A percentile compares a stretch with the other conserved stretches of the same genome.
Conservation (phyloP, 2,888 invertebrate genomes). For the Meloe dianella region DNA sequence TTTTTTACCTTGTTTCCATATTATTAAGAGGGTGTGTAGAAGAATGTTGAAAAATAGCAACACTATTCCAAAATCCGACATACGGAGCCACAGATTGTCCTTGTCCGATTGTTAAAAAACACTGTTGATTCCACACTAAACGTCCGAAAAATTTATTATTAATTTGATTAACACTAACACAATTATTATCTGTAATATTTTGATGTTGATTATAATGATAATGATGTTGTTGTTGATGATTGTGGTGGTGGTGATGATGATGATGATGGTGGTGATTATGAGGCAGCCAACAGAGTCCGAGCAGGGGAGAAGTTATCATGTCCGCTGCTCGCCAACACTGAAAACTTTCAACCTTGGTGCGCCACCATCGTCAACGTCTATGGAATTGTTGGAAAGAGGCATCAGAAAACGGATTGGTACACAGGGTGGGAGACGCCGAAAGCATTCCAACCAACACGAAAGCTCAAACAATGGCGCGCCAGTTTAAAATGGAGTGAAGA, state of each 20-base stretch:
- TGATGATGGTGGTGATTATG: conserved; percentile 33
- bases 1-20: conserved; percentile 56
- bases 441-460: conserved; percentile 57
- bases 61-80: conserved; percentile 58
- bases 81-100: conserved; percentile 53
- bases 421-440: conserved; percentile 48
- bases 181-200: conserved; percentile 56
- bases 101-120: conserved; percentile 53
- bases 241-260: no score
- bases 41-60: conserved; percentile 52
- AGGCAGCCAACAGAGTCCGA: conserved; percentile 59
- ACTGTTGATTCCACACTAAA: conserved; percentile 55
- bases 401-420: conserved; percentile 33
- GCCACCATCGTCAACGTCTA: conserved; percentile 60
- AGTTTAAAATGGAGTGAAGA: neutral
- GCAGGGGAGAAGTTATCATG: conserved; percentile 62
- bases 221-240: conserved; percentile 61
- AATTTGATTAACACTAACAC: conserved; percentile 52
- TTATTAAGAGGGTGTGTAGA: conserved; percentile 45
- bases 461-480: conserved; percentile 43
- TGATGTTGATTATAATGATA: conserved; percentile 56
- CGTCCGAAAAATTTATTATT: conserved; percentile 46
- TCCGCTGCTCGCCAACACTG: conserved; percentile 60
- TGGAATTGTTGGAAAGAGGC: conserved; percentile 25
- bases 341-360: conserved; percentile 45